Percentiles rank a stretch among this genome's conserved stretches.
These are phyloP conservation scores for Apaloderma vittatum DNA, from an alignment of 2,113 vertebrate genomes.

Conservation along the genomic window DNA sequence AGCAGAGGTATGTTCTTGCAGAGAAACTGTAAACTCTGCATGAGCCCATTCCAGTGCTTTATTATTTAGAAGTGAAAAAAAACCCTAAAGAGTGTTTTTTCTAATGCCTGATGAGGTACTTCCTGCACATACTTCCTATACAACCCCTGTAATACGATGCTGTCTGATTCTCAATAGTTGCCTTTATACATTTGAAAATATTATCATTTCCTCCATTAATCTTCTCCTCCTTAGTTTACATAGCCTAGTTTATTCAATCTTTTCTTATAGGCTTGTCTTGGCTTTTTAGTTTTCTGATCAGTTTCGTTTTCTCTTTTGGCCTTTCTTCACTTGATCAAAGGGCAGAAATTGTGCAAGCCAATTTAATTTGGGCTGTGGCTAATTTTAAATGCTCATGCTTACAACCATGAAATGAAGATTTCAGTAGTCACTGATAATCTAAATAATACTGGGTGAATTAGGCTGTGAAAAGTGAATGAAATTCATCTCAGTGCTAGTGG, in stretches of 20 bases:
- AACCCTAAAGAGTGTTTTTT: background rate
- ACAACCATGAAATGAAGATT: background rate
- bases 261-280: background rate
- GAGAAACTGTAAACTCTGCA: background rate
- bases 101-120: background rate
- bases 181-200: background rate
- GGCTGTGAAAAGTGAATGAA: background rate
- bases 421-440: background rate
- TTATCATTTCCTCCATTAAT: background rate
- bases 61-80: background rate
- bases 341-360: background rate
- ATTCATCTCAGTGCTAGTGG: background rate
- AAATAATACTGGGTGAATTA: background rate
- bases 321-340: background rate
- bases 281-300: background rate
- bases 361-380: background rate
- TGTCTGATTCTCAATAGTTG: background rate
- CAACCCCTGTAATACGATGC: background rate
- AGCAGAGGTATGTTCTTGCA: background rate
- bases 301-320: background rate
- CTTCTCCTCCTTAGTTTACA: background rate
- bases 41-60: background rate
- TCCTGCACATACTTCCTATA: background rate
- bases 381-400: background rate
- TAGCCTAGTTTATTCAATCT: background rate